Base-by-base conservation (phyloP, 2,888 invertebrate species). In the Rugalucina vietnamica region DNA sequence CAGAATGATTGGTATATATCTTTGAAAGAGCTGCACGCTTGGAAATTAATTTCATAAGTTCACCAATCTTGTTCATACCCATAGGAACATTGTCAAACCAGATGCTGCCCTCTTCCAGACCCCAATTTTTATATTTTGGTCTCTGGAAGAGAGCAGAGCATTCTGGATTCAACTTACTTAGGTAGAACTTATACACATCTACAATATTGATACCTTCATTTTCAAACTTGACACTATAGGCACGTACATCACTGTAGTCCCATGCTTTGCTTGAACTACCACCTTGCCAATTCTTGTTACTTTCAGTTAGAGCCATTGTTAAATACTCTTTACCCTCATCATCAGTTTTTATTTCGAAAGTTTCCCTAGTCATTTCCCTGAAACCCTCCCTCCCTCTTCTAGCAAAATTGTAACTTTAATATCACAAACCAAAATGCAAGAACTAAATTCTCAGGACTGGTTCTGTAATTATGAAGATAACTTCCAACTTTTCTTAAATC, bases 371-470 rank as follows among this genome's bases (percentile, higher is more conserved):
- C 54, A 78, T 36, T 0, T 72, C 37, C 24, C 78, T n/a, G 36
- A 70, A 78, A 0, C 78, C 78, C 21, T 78, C 78, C 18, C 50
- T 72, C 14, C 71, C 71, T 36, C 72, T 27, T 32, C 78, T 71
- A 0, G 77, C 54, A 54, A 77, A 77, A 14, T 43, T 29, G 34
- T 77, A 70, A n/a, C 70, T 29, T n/a, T n/a, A n/a, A n/a, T 34
- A 77, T 34, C n/a, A 77, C n/a, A 70, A 70, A 77, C 77, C 77
- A 77, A 71, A 77, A 70, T 2, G 27, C 29, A 29, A 54, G 71
- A 18, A 72, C 8, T 0, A 72, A 27, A 21, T 21, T 72, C 29
- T 78, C 78, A 24, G 72, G 71, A 12, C 34, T 50, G 8, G 43
- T 18, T 12, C 27, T 34, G 21, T 78, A 78, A 14, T 50, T 70